Evolutionary conservation across 2,888 invertebrate species (phyloP), one percentile per base, ranked within the genome.

Genomic region (Charanyca ferruginea): DNA sequence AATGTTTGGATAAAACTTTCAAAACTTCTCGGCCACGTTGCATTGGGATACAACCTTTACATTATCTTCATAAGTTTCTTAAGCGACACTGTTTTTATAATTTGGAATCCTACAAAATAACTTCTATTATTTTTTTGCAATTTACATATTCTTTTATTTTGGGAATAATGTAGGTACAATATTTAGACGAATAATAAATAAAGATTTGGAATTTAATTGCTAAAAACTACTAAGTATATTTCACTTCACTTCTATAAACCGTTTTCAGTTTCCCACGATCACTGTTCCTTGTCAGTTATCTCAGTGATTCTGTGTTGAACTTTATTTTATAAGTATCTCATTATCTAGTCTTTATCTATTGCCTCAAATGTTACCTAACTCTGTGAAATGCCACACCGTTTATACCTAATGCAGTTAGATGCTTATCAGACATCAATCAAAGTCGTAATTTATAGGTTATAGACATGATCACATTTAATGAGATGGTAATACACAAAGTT

Each of bases 391-490:
- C 47, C 66, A 71, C 45, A 44, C 6, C 73, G 66, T 66, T 73
- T 78, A 73, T 61, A 16, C n/a, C 9, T 16, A 45, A 62, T 71
- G 54, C 71, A 52, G 44, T 55, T 28, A 51, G 66, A 66, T 78
- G 49, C 47, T 55, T 54, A 55, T 77, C 78, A 59, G 51, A 41
- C 51, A 66, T 75, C 74, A 62, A 77, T 75, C 74, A 78, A 61
- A 25, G 54, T 58, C 32, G 47, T 42, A 45, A 66, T 59, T 61
- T 52, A 59, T 58, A 73, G 66, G 58, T 62, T 73, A 65, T n/a
- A 25, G 45, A 59, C 54, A 58, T 66, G 47, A 62, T 54, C 18
- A 44, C 41, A 64, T 25, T 47, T 71, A 45, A 77, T 55, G 32
- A 55, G 42, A 35, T 11, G 57, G 25, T 57, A 53, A 57, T 45